phyloP scores from a whole-genome alignment of 2,113 vertebrate species.

The Nerophis lumbriciformis region DNA sequence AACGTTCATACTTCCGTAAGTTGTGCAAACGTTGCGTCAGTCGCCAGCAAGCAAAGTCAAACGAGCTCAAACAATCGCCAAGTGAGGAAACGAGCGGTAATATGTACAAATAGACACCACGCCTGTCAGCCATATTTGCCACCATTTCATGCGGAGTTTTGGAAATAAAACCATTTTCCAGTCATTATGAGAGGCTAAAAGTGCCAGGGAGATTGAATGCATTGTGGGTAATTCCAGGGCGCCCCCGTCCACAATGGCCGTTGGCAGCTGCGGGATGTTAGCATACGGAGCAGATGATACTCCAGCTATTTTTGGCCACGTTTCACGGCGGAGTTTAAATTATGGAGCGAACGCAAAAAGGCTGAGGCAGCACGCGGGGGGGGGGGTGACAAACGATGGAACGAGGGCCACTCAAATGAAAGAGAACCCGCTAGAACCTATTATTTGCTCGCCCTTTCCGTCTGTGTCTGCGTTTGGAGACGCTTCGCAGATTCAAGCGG shows the following conservation, averaged over 20 bases:
- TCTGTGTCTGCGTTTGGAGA: background rate
- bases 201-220: constrained; percentile 15
- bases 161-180: constrained; percentile 16
- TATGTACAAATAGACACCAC: too few relatives aligned
- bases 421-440: background rate
- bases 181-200: constrained; percentile 11
- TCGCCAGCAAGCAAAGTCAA: too few relatives aligned
- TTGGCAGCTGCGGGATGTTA: constrained; percentile 54
- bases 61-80: too few relatives aligned
- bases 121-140: background rate
- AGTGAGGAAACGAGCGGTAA: too few relatives aligned
- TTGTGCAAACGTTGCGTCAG: too few relatives aligned
- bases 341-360: constrained; percentile 17
- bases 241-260: constrained; percentile 24
- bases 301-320: constrained; percentile 37
- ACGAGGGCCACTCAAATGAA: background rate
- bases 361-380: constrained; percentile 10
- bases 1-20: too few relatives aligned
- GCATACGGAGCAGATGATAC: constrained; percentile 51
- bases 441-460: background rate
- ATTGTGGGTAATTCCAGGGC: constrained; percentile 35
- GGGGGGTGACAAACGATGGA: constrained; percentile 27
- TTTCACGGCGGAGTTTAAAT: constrained; percentile 38
- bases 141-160: constrained; percentile 2
- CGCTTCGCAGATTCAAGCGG: background rate